Conservation (phyloP, 2,113 vertebrate species). For the Lethenteron reissneri region DNA sequence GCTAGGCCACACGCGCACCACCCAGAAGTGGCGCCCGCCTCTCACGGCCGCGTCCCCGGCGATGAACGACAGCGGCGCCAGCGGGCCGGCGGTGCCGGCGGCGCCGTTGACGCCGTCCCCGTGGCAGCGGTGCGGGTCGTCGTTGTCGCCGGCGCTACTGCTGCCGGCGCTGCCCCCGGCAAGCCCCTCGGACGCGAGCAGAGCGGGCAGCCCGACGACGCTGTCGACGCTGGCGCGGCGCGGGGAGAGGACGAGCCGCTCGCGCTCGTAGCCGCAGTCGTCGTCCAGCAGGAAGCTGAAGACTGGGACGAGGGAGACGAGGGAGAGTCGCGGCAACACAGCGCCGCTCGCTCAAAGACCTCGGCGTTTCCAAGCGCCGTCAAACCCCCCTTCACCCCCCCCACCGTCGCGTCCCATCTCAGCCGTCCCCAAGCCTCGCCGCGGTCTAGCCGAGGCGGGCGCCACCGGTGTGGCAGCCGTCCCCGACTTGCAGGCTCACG, state of each 20-base stretch:
- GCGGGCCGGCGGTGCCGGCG: too few species aligned
- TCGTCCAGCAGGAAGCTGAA: conserved; percentile 76
- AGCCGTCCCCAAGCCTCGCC: too few species aligned
- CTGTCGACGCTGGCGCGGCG: conserved; percentile 72
- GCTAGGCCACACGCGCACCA: conserved; percentile 69
- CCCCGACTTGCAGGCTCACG: too few species aligned
- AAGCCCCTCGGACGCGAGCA: conserved; percentile 47
- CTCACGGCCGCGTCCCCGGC: conserved; percentile 54
- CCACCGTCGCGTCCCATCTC: too few species aligned
- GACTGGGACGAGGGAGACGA: conserved; percentile 23
- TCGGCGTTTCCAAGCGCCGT: too few species aligned
- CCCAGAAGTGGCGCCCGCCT: conserved; percentile 86
- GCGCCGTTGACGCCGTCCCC: too few species aligned
- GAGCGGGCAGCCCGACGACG: conserved; percentile 52
- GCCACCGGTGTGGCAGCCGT: too few species aligned
- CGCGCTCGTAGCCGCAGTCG: conserved; percentile 63
- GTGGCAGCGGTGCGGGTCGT: conserved; percentile 25
- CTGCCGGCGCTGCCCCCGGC: conserved; percentile 31
- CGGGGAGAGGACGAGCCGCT: conserved; percentile 62
- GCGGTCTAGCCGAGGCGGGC: too few species aligned
- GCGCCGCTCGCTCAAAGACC: not conserved
- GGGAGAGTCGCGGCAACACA: not conserved
- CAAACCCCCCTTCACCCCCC: too few species aligned
- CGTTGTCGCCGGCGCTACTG: too few species aligned
- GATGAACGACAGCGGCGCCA: conserved; percentile 35